Evolutionary conservation across 64 coral and sea anemone genomes (phyloP).

Genomic region (Pachyseris speciosa): DNA sequence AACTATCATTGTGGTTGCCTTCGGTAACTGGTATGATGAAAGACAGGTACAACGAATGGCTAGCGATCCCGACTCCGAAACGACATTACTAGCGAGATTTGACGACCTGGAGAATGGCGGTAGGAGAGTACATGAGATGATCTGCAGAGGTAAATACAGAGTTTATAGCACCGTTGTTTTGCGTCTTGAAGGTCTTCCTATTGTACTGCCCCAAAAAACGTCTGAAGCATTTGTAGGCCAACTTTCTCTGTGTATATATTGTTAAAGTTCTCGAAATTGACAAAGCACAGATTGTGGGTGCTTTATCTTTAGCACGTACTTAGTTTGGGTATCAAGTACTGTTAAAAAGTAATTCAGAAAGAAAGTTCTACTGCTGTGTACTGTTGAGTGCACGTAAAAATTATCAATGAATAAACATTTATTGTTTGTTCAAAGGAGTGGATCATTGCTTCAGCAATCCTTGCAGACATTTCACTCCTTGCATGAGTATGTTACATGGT

Average conservation of each 20-base stretch:
- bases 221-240: too few relatives aligned
- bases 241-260: too few relatives aligned
- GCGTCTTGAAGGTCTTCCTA: too few relatives aligned
- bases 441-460: conserved; percentile 27
- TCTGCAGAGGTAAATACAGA: not conserved
- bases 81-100: not conserved
- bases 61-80: not conserved
- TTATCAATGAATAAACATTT: not conserved
- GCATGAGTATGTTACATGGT: not conserved
- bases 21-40: not conserved
- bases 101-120: not conserved
- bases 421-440: not conserved
- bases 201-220: too few relatives aligned
- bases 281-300: too few relatives aligned
- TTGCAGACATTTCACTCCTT: not conserved
- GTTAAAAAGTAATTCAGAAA: too few relatives aligned
- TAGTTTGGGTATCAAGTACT: too few relatives aligned
- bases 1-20: not conserved
- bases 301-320: too few relatives aligned
- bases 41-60: not conserved
- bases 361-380: too few relatives aligned
- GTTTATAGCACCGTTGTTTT: too few relatives aligned
- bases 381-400: too few relatives aligned
- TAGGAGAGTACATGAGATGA: not conserved
- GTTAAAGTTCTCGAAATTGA: too few relatives aligned